phyloP scores from a whole-genome alignment of 64 coral and sea anemone species.

The Hydrozoanthus tunicans region DNA sequence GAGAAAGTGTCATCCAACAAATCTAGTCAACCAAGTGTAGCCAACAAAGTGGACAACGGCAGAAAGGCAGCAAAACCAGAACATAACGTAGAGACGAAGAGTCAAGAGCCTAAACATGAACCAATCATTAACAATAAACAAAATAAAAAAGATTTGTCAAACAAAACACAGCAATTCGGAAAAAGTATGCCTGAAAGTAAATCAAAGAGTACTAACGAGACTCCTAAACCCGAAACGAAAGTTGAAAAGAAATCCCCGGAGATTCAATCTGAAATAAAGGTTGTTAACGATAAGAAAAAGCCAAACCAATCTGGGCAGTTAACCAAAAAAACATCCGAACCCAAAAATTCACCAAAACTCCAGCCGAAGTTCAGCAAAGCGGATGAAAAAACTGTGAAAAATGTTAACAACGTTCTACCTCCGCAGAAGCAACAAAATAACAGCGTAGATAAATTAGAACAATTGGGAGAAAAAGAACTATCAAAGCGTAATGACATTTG shows the following conservation, averaged over 20 bases:
- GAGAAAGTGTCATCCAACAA: neutral
- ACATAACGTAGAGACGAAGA: neutral
- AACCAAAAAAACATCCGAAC: neutral
- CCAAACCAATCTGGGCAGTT: conserved; percentile 17
- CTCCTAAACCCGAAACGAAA: neutral
- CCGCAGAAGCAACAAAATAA: conserved; percentile 4
- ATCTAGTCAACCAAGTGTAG: neutral
- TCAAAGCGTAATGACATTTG: neutral
- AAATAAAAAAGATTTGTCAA: neutral
- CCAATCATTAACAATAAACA: neutral
- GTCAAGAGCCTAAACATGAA: neutral
- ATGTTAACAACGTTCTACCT: neutral
- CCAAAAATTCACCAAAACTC: conserved; percentile 28
- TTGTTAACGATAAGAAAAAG: neutral
- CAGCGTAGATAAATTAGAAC: neutral
- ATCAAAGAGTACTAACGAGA: neutral
- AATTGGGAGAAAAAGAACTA: neutral
- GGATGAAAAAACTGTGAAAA: conserved; percentile 20
- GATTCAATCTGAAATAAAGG: neutral
- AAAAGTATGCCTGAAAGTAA: neutral
- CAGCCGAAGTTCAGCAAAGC: conserved; percentile 12
- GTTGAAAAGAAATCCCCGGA: conserved; percentile 1
- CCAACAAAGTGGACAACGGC: neutral
- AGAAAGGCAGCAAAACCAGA: neutral
- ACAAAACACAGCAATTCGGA: neutral